Evolutionary conservation across 2,888 invertebrate species (phyloP).

Genomic region (Acanthosepion pharaonis): DNA sequence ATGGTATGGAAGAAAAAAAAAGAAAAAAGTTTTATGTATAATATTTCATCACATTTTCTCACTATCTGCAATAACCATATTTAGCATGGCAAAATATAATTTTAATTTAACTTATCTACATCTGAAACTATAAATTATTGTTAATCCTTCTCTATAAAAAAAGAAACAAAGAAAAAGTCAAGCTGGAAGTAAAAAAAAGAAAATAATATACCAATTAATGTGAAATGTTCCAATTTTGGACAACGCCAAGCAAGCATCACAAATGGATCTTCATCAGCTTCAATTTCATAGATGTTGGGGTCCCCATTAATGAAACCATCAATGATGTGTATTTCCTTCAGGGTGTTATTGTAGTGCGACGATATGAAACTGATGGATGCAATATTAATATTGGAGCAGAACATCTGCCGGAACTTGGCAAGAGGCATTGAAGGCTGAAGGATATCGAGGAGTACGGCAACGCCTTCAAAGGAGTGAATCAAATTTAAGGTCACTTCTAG

Average conservation of each 20-base stretch:
- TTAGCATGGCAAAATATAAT: neutral
- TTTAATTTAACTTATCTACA: neutral
- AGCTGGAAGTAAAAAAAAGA: neutral
- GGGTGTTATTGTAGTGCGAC: constrained; percentile 70
- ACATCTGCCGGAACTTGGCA: constrained; percentile 83
- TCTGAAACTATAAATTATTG: too few species aligned
- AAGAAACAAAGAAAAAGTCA: neutral
- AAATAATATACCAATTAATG: constrained; percentile 76
- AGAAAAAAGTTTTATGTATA: too few species aligned
- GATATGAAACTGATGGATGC: constrained; percentile 78
- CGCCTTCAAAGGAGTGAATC: constrained; percentile 83
- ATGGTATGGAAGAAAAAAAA: too few species aligned
- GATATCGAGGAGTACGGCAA: constrained; percentile 80
- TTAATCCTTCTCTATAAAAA: neutral
- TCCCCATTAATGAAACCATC: constrained; percentile 76
- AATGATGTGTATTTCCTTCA: constrained; percentile 80
- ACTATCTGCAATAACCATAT: too few species aligned
- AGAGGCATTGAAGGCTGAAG: constrained; percentile 83
- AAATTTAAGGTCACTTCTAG: constrained; percentile 80
- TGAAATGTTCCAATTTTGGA: constrained; percentile 78
- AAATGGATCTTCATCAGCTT: constrained; percentile 77
- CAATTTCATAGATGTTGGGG: constrained; percentile 56
- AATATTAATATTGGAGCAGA: constrained; percentile 81
- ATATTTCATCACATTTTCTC: too few species aligned
- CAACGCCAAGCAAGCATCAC: constrained; percentile 82